Evolutionary conservation across 1,140 invertebrate genomes (phyloP), one percentile per base, ranked within the genome.

Genomic region (Pseudomyrmex sp.): DNA sequence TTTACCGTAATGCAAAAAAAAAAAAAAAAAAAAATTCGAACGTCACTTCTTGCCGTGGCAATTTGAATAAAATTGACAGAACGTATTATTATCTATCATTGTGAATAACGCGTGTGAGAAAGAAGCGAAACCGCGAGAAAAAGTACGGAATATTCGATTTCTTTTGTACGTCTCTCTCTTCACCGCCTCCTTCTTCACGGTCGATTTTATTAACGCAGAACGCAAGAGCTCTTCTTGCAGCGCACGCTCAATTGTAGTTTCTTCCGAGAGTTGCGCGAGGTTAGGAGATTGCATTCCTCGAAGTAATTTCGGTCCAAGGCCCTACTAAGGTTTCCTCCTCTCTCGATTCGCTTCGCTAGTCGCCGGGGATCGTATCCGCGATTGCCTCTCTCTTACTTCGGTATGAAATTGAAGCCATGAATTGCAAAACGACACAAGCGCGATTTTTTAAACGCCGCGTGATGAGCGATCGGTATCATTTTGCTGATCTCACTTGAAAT

Each of bases 221-320:
- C 63, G n/a, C 59, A 61, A 69, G 72, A 56, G 86, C 4, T 52
- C 56, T 44, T 63, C 63, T 77, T 79, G 56, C 69, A 15, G 20
- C 23, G 52, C 46, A 61, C 56, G 65, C 15, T 68, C 72, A 76
- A 89, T 89, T 83, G 85, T 83, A 75, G 56, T 86, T 88, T 86
- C 82, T 89, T 85, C 50, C 52, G 10, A 84, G 63, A 84, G 85
- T 90, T 88, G 75, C 74, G 65, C 88, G 65, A 82, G 83, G 74
- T 83, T 87, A 59, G 70, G 59, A 74, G 82, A 88, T 88, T 83
- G 84, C 72, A 75, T 90, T 90, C 85, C 72, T 50, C 46, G 83
- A 90, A 88, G 73, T 23, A 84, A 90, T 90, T 87, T 85, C 56
- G 63, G 56, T 18, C 44, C 75, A 52, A 59, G 70, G 62, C 65